Evolutionary conservation across 2,797 vertebrate genomes (phyloP), one percentile per base, ranked within the genome.

Genomic region (Sebastes kiyomatsui): DNA sequence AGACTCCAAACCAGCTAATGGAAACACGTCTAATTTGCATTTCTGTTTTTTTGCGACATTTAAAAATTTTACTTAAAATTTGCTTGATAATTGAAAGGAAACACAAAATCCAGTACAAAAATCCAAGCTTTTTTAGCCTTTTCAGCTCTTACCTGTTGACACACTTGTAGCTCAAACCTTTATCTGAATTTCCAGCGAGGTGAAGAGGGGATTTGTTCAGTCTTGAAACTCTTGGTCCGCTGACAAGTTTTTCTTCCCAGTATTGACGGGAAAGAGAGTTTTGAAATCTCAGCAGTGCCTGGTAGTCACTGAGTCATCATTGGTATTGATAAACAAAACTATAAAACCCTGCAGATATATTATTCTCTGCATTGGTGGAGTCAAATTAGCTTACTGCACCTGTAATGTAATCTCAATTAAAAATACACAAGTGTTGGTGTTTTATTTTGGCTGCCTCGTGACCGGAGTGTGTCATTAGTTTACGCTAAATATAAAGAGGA

Each of bases 401-500:
- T 84, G 91, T 81, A 90, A 92, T 77, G 25, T 67, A 81, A 93
- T 85, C 89, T 75, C 82, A 82, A 87, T 90, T 92, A 90, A 89
- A 93, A 90, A 92, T 90, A 91, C 83, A 86, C 77, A n/a, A 78
- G 87, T 83, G 90, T 88, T 85, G 65, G 80, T 61, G 84, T 67
- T 85, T 88, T 92, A 88, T 89, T 90, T 90, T 88, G 83, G 84
- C 84, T 0, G 13, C 91, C 90, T 78, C 25, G 82, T 90, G 93
- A 92, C 86, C n/a, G 5, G 77, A 35, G 7, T 72, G 83, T 79
- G 85, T 92, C 83, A 59, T 90, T 90, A 82, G 76, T 89, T 90
- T 83, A 84, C 88, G 81, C 90, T 92, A 93, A 90, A 93, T 93
- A 88, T 90, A 88, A 87, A 88, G 79, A 22, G 79, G 65, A 84